Percentiles rank a stretch among this genome's conserved stretches.
These are phyloP conservation scores for Acanthisitta chloris DNA, from an alignment of 2,113 vertebrate species.

Conservation along the genomic window DNA sequence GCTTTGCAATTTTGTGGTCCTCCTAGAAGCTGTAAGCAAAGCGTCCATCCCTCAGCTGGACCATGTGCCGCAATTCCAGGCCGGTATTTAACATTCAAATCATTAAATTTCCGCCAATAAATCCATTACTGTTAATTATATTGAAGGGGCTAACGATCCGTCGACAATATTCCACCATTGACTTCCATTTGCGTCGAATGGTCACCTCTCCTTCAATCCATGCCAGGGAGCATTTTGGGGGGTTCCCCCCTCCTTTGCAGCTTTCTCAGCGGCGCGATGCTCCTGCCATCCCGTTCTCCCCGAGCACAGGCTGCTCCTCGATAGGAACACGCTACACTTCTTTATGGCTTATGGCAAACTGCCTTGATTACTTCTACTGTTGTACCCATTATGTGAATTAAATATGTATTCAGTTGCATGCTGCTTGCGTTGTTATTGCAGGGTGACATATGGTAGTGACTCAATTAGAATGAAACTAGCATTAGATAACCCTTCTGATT, in stretches of 20 bases:
- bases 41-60: neutral
- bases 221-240: fast-evolving
- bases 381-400: slow-evolving; percentile 87
- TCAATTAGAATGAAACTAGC: slow-evolving; percentile 84
- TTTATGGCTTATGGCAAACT: slow-evolving; percentile 86
- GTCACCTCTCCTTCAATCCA: neutral
- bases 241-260: neutral
- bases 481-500: slow-evolving; percentile 84
- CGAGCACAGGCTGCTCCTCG: slow-evolving; percentile 68
- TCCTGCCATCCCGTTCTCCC: slow-evolving; percentile 57
- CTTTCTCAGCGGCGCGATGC: fast-evolving
- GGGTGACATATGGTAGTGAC: slow-evolving; percentile 83
- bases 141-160: slow-evolving; percentile 68
- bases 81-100: slow-evolving; percentile 60
- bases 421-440: slow-evolving; percentile 82
- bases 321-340: slow-evolving; percentile 76
- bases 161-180: slow-evolving; percentile 53
- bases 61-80: neutral
- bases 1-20: neutral
- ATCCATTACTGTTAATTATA: slow-evolving; percentile 78
- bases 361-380: slow-evolving; percentile 85
- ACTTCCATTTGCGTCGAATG: slow-evolving; percentile 24
- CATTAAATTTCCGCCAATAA: slow-evolving; percentile 69
- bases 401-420: slow-evolving; percentile 86
- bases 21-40: neutral